Percentiles rank a stretch among this genome's conserved stretches.
Conservation (phyloP, 2,888 invertebrate species). For the Cactoblastis cactorum region DNA sequence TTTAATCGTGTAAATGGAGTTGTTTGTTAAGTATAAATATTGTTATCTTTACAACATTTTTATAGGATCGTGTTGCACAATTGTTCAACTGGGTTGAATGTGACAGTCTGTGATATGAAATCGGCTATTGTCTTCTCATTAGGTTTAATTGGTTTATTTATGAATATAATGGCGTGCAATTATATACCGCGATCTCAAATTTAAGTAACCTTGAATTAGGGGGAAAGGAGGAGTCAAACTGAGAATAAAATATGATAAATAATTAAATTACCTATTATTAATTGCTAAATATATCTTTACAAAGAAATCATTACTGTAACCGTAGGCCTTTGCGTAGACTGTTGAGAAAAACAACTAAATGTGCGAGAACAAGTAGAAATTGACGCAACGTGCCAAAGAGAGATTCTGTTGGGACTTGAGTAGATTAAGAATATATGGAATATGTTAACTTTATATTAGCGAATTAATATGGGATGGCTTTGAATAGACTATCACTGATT, state of each 20-base stretch:
- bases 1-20: too few relatives aligned
- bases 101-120: conserved; percentile 27
- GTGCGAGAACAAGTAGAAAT: not conserved
- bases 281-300: too few relatives aligned
- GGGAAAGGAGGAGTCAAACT: too few relatives aligned
- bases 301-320: too few relatives aligned
- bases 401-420: not conserved
- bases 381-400: conserved; percentile 14
- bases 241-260: too few relatives aligned
- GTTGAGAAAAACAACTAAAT: not conserved
- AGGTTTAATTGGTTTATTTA: conserved; percentile 15
- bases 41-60: conserved; percentile 6
- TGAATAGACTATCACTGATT: too few relatives aligned
- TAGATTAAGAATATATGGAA: not conserved
- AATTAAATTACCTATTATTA: too few relatives aligned
- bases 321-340: too few relatives aligned
- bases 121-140: conserved; percentile 28
- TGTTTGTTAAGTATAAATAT: not conserved
- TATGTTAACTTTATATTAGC: too few relatives aligned
- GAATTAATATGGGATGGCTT: too few relatives aligned
- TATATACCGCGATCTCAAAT: too few relatives aligned
- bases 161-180: not conserved
- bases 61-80: conserved; percentile 13
- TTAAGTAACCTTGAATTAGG: too few relatives aligned
- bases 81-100: conserved; percentile 1